Evolutionary conservation across 1,140 invertebrate species (phyloP).

Genomic region (Ganaspis sp.): DNA sequence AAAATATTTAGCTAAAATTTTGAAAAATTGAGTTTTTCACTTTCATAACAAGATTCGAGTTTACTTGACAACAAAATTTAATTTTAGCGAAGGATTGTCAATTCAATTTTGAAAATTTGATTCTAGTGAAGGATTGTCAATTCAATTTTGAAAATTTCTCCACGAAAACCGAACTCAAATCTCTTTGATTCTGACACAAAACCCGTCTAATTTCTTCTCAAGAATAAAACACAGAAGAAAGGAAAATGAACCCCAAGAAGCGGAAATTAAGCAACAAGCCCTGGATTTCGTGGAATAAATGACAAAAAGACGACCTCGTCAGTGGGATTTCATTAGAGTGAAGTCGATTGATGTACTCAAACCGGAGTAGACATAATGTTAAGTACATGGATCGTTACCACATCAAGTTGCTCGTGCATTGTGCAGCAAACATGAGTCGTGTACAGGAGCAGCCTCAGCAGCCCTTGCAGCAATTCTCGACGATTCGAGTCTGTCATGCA

Average conservation of each 20-base stretch:
- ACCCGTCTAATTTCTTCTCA: no score
- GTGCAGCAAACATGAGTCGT: conserved; percentile 11
- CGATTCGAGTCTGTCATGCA: conserved; percentile 19
- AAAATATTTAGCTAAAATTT: no score
- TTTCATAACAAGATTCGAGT: no score
- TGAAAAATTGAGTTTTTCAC: no score
- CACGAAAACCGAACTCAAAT: no score
- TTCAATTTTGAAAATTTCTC: no score
- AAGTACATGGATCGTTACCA: conserved; percentile 29
- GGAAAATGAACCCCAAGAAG: not conserved
- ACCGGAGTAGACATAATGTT: conserved; percentile 19
- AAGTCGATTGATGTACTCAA: conserved; percentile 27
- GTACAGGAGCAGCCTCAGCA: not conserved
- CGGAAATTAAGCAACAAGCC: not conserved
- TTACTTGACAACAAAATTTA: no score
- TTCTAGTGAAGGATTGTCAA: no score
- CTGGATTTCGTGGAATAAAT: not conserved
- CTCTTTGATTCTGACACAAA: no score
- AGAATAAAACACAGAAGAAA: not conserved
- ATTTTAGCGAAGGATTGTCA: no score
- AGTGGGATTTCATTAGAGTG: conserved; percentile 3
- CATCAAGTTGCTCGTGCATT: not conserved
- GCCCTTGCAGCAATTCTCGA: not conserved
- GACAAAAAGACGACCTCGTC: not conserved
- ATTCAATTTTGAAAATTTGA: no score